Evolutionary conservation across 2,797 vertebrate species (phyloP), one percentile per base, ranked within the genome.

Genomic region (Enteromius afrohamiltoni): DNA sequence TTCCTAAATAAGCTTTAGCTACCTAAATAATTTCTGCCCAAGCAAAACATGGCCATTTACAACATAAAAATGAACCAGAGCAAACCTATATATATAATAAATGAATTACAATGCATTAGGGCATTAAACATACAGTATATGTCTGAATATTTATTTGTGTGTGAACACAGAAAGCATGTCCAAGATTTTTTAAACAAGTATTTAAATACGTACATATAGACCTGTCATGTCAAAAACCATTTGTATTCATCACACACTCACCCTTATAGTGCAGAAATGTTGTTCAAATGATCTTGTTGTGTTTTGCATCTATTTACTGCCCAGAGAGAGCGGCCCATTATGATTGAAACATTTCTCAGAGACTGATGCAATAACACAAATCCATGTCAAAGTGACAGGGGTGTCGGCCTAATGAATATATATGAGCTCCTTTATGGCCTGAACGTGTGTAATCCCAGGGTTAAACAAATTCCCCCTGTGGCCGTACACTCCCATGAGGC

Each of bases 371-470:
- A 76, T 58, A 80, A 79, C 79, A 77, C 53, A 83, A 69, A 70
- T 55, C 47, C 58, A 47, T 77, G 80, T 77, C 16, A 37, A 19
- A n/a, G 34, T 83, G 85, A 87, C 86, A 77, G 69, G 17, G 64
- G n/a, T 51, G 51, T 51, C 14, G 14, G 29, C 23, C 45, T 85
- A 86, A 88, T 85, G 80, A 86, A 85, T 85, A 86, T 76, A 81
- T 83, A 87, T 81, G 77, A 86, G 88, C 76, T 68, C 74, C 67
- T 87, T 86, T 84, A 84, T 21, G 76, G 82, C 60, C 31, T 65
- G 58, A 49, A 55, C 60, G 85, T 79, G 86, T 70, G 62, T 42
- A 68, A 77, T 83, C 29, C 49, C 37, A 47, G 60, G 77, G 34
- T 83, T 85, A 86, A 81, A 86, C 86, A 85, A 86, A 86, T 80